Percentiles rank a stretch among this genome's conserved stretches.
Evolutionary conservation across 2,888 invertebrate species (phyloP).

Genomic region (Autographa pulchrina): DNA sequence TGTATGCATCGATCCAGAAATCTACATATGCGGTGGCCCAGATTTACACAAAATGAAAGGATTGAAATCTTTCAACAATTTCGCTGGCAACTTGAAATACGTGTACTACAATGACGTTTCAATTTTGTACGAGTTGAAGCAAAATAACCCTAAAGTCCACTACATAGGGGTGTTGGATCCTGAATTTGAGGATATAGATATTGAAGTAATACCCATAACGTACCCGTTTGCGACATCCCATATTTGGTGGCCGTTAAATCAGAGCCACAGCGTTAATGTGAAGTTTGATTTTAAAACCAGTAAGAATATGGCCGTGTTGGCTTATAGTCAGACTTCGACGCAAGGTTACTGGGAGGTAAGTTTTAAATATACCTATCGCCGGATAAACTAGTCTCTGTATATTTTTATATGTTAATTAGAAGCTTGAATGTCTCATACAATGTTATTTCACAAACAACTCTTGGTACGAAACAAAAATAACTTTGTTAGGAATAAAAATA

Average conservation of each 20-base stretch:
- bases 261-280: constrained; percentile 92
- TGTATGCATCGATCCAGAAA: constrained; percentile 97
- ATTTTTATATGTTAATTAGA: constrained; percentile 40
- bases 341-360: constrained; percentile 96
- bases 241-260: constrained; percentile 96
- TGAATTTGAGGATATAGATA: constrained; percentile 95
- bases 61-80: constrained; percentile 94
- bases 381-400: constrained; percentile 25
- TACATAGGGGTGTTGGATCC: constrained; percentile 94
- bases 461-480: constrained; percentile 5
- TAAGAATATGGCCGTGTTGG: constrained; percentile 94
- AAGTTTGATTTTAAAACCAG: constrained; percentile 96
- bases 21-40: constrained; percentile 97
- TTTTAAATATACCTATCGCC: constrained; percentile 31
- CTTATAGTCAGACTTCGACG: constrained; percentile 94
- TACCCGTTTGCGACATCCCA: constrained; percentile 97
- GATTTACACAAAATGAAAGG: constrained; percentile 95
- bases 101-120: constrained; percentile 98
- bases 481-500: too few species aligned
- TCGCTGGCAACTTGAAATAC: constrained; percentile 96
- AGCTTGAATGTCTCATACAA: constrained; percentile 10
- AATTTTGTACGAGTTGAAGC: constrained; percentile 96
- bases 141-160: constrained; percentile 95
- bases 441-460: constrained; percentile 5
- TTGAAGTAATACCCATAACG: constrained; percentile 96